A percentile compares a stretch with the other conserved stretches of the same genome.
Conservation (phyloP, 2,888 invertebrate species). For the Lycophotia porphyrea region DNA sequence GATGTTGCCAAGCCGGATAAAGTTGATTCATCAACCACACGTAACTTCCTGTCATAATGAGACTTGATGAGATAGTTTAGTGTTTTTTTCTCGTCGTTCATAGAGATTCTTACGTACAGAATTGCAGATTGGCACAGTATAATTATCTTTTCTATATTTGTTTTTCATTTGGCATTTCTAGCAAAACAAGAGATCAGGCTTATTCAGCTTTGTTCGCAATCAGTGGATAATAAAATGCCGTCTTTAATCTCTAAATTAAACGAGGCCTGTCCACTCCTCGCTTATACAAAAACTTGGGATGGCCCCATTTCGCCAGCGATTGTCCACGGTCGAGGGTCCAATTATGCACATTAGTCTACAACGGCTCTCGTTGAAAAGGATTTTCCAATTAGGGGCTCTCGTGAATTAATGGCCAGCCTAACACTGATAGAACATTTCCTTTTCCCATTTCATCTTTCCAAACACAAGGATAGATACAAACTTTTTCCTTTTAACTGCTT, state of each 20-base stretch:
- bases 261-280: constrained; percentile 65
- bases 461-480: constrained; percentile 41
- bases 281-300: constrained; percentile 71
- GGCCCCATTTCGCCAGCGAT: constrained; percentile 77
- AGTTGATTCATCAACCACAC: constrained; percentile 73
- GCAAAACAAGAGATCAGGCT: neutral
- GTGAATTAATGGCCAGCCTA: constrained; percentile 81
- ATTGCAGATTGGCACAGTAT: neutral
- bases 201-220: constrained; percentile 26
- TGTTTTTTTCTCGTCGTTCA: constrained; percentile 2
- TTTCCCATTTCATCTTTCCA: constrained; percentile 74
- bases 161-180: neutral
- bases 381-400: constrained; percentile 82
- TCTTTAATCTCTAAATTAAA: constrained; percentile 68
- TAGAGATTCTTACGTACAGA: constrained; percentile 1
- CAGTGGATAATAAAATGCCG: constrained; percentile 63
- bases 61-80: constrained; percentile 50
- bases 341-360: constrained; percentile 81
- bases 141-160: neutral
- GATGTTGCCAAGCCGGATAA: constrained; percentile 74
- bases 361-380: constrained; percentile 80
- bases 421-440: constrained; percentile 78
- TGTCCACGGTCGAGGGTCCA: constrained; percentile 80
- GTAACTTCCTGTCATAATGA: constrained; percentile 74
- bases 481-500: constrained; percentile 34